Evolutionary conservation across 2,113 vertebrate genomes (phyloP).

Genomic region (Helogale parvula): DNA sequence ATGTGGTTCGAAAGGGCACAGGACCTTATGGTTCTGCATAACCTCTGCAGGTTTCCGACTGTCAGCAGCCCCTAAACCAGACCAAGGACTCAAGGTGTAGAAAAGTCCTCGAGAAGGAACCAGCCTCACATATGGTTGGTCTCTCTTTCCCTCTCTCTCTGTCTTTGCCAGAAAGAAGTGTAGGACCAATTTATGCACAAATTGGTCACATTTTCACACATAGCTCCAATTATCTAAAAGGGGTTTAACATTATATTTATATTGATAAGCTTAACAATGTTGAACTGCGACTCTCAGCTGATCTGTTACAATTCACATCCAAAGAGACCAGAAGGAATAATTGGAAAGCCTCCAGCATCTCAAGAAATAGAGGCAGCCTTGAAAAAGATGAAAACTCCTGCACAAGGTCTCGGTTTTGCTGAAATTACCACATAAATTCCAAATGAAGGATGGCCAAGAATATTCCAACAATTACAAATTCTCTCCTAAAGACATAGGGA

Average conservation of each 20-base stretch:
- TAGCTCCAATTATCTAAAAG: conserved; percentile 88
- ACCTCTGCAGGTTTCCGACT: conserved; percentile 75
- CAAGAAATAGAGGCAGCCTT: conserved; percentile 88
- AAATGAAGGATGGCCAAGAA: conserved; percentile 85
- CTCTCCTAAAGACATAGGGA: conserved; percentile 78
- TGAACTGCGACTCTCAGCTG: conserved; percentile 87
- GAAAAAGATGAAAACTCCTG: conserved; percentile 86
- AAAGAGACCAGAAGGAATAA: conserved; percentile 89
- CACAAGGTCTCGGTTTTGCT: conserved; percentile 86
- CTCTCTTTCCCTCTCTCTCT: conserved; percentile 64
- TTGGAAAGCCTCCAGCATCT: conserved; percentile 88
- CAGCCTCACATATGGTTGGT: conserved; percentile 77
- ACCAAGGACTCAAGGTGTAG: conserved; percentile 82
- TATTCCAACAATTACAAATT: conserved; percentile 85
- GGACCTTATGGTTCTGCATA: conserved; percentile 46
- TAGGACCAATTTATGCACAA: conserved; percentile 85
- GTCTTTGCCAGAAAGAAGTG: conserved; percentile 81
- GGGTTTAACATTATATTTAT: conserved; percentile 89
- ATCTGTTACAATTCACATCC: conserved; percentile 88
- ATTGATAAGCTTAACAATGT: conserved; percentile 89
- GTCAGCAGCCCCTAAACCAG: conserved; percentile 74
- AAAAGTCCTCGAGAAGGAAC: conserved; percentile 78
- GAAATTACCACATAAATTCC: conserved; percentile 90
- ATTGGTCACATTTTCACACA: conserved; percentile 88
- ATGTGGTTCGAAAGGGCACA: conserved; percentile 1